Evolutionary conservation across 2,888 invertebrate species (phyloP).

Genomic region (Notocelia uddmanniana): DNA sequence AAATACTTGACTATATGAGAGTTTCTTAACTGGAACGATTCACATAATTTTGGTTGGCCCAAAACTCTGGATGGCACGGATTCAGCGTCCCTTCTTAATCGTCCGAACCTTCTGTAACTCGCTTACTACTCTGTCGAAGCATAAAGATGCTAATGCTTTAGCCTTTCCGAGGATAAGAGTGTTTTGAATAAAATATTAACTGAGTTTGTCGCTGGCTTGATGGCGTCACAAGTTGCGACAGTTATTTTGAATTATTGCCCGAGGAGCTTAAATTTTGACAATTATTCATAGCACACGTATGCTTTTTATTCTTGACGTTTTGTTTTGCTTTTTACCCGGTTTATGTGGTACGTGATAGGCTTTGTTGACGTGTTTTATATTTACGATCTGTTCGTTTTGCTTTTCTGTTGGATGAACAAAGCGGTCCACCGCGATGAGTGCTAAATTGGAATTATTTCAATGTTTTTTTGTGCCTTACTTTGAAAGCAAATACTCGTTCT

Average conservation of each 20-base stretch:
- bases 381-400: not conserved
- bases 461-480: no score
- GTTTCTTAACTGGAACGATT: no score
- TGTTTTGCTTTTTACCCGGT: not conserved
- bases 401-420: not conserved
- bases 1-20: no score
- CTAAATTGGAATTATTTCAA: no score
- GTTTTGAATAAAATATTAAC: slow-evolving; percentile 40
- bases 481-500: no score
- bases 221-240: slow-evolving; percentile 31
- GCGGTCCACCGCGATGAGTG: no score
- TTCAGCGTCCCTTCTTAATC: slow-evolving; percentile 19
- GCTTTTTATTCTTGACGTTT: not conserved
- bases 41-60: no score
- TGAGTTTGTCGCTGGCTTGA: slow-evolving; percentile 23
- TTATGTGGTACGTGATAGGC: slow-evolving; percentile 1
- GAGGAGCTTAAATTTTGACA: slow-evolving; percentile 25
- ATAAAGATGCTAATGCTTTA: slow-evolving; percentile 26
- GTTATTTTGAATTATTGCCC: slow-evolving; percentile 37
- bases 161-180: slow-evolving; percentile 27
- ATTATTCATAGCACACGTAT: slow-evolving; percentile 34
- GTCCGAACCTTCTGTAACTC: slow-evolving; percentile 27
- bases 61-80: not conserved
- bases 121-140: not conserved
- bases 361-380: no score